Conservation (phyloP, 2,113 vertebrate species). For the Sander vitreus region DNA sequence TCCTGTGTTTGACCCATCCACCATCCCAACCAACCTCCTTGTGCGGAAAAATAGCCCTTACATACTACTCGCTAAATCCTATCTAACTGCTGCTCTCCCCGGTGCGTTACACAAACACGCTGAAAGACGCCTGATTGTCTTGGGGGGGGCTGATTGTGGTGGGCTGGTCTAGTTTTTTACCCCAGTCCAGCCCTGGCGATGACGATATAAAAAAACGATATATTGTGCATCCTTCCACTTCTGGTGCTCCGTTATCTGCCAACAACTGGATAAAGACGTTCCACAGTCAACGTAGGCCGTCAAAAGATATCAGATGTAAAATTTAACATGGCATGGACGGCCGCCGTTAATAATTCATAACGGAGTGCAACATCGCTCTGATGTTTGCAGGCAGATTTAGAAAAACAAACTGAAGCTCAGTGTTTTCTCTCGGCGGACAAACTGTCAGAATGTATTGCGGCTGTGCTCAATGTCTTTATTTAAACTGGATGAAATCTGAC, state of each 20-base stretch:
- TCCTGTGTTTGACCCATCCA: too few species aligned
- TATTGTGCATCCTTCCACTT: too few species aligned
- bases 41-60: too few species aligned
- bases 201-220: too few species aligned
- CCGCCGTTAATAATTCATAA: constrained; percentile 25
- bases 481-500: background rate
- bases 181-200: too few species aligned
- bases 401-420: background rate
- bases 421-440: background rate
- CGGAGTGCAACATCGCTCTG: background rate
- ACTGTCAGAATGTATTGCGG: background rate
- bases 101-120: too few species aligned
- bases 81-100: too few species aligned
- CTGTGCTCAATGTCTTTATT: background rate
- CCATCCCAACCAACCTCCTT: too few species aligned
- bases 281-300: background rate
- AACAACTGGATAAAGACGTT: background rate
- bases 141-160: too few species aligned
- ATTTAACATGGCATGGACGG: background rate
- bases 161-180: too few species aligned
- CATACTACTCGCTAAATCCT: too few species aligned
- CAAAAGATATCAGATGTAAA: background rate
- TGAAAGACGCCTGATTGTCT: too few species aligned
- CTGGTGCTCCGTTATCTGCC: background rate
- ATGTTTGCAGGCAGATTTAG: constrained; percentile 6